Evolutionary conservation across 2,113 vertebrate genomes (phyloP).

Genomic region (Rhinoderma darwinii): DNA sequence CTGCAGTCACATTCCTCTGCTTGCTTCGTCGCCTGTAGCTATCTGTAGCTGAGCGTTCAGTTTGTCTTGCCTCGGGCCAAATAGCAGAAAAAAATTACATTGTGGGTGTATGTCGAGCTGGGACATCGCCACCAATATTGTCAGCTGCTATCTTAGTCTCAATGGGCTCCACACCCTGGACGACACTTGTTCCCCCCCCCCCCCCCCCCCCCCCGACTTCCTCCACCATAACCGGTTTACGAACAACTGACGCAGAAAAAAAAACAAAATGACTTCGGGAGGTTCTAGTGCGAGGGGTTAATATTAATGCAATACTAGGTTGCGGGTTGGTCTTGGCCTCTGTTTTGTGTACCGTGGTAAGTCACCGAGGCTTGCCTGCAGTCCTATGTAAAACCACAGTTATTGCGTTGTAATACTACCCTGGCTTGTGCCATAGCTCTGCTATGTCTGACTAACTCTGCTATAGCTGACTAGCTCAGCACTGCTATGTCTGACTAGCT

Average conservation of each 20-base stretch:
- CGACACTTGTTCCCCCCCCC: slow-evolving; percentile 6
- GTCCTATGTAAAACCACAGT: neutral
- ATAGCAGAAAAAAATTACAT: neutral
- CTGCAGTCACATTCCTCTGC: slow-evolving; percentile 9
- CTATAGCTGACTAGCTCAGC: no score
- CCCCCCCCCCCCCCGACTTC: neutral
- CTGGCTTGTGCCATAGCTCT: neutral
- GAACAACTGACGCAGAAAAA: neutral
- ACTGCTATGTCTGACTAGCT: no score
- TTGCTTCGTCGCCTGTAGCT: slow-evolving; percentile 16
- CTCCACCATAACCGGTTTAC: neutral
- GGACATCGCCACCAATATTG: neutral
- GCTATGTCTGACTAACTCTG: no score
- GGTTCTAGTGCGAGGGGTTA: no score
- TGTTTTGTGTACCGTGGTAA: no score
- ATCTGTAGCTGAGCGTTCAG: neutral
- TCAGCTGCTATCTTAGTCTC: neutral
- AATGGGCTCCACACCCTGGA: neutral
- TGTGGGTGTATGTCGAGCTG: neutral
- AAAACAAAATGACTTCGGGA: neutral
- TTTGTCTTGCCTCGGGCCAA: slow-evolving; percentile 46
- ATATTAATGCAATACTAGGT: no score
- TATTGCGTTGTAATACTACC: neutral
- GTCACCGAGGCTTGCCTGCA: neutral
- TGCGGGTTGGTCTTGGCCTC: no score